Percentiles rank a stretch among this genome's conserved stretches.
Conservation (phyloP, 1,140 invertebrate species). For the Paramacrobiotus metropolitanus region DNA sequence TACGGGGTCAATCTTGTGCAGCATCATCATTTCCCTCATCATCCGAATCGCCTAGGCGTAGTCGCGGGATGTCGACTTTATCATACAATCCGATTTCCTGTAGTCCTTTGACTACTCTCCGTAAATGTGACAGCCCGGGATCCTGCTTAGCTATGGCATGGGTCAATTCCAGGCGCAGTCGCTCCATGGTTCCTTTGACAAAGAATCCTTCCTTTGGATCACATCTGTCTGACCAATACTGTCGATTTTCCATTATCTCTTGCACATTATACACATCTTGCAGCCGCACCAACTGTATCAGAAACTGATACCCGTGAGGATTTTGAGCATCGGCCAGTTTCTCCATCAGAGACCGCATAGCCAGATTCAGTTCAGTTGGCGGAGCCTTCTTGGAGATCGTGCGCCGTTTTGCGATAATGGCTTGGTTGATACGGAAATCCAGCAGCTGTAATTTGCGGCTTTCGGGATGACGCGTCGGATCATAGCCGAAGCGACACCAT, state of each 20-base stretch:
- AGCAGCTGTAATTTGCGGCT: not conserved
- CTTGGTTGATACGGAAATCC: not conserved
- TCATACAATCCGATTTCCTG: no score
- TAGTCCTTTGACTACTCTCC: not conserved
- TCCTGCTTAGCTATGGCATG: not conserved
- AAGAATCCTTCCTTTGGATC: not conserved
- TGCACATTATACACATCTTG: not conserved
- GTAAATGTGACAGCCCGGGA: not conserved
- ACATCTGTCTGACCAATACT: not conserved
- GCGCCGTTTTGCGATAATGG: not conserved
- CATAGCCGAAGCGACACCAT: not conserved
- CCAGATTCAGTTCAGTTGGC: not conserved
- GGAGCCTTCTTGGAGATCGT: not conserved
- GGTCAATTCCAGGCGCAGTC: not conserved
- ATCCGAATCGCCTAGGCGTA: no score
- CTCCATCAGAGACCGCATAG: not conserved
- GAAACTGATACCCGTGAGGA: not conserved
- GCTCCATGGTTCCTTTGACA: not conserved
- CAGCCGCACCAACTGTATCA: not conserved
- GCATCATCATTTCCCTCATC: no score
- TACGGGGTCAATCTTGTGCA: no score
- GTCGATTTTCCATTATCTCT: not conserved
- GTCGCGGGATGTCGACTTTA: no score
- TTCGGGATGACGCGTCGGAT: not conserved
- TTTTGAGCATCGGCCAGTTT: no score